Percentiles rank a stretch among this genome's conserved stretches.
These are phyloP conservation scores for Ornithorhynchus anatinus DNA, from an alignment of 2,113 vertebrate species.

Conservation along the genomic window DNA sequence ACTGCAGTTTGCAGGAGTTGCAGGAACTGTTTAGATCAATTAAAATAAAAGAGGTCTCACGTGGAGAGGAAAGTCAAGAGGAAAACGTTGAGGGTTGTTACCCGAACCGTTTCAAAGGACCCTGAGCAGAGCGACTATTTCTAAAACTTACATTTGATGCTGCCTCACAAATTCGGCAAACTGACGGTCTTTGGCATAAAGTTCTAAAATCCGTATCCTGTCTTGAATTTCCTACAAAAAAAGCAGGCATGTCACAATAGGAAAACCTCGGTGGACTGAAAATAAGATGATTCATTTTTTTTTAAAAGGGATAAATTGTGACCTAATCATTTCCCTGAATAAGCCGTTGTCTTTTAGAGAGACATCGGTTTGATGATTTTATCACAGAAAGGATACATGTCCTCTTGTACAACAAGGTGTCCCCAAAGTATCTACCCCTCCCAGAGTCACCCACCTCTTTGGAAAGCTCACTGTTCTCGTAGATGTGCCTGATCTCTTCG, in stretches of 20 bases:
- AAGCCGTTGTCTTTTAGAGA: too few relatives aligned
- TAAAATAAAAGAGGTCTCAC: too few relatives aligned
- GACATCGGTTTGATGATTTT: too few relatives aligned
- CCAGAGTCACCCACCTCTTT: slow-evolving; percentile 78
- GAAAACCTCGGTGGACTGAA: neutral
- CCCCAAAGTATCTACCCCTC: neutral
- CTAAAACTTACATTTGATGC: slow-evolving; percentile 85
- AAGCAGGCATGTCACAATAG: neutral
- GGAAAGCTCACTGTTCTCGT: slow-evolving; percentile 90
- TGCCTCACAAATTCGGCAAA: slow-evolving; percentile 92
- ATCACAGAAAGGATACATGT: too few relatives aligned
- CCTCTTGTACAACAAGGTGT: too few relatives aligned
- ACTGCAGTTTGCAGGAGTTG: too few relatives aligned
- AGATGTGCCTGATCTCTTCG: slow-evolving; percentile 93
- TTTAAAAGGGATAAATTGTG: slow-evolving; percentile 1
- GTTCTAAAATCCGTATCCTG: slow-evolving; percentile 92
- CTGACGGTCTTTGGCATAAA: slow-evolving; percentile 90
- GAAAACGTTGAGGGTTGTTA: too few relatives aligned
- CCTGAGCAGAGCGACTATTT: neutral
- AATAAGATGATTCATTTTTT: neutral
- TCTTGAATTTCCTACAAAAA: slow-evolving; percentile 91
- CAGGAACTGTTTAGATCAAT: too few relatives aligned
- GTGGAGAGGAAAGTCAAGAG: too few relatives aligned
- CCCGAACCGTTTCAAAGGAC: neutral
- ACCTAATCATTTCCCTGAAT: too few relatives aligned